phyloP scores from a whole-genome alignment of 2,797 vertebrate genomes.

The Antrozous pallidus region DNA sequence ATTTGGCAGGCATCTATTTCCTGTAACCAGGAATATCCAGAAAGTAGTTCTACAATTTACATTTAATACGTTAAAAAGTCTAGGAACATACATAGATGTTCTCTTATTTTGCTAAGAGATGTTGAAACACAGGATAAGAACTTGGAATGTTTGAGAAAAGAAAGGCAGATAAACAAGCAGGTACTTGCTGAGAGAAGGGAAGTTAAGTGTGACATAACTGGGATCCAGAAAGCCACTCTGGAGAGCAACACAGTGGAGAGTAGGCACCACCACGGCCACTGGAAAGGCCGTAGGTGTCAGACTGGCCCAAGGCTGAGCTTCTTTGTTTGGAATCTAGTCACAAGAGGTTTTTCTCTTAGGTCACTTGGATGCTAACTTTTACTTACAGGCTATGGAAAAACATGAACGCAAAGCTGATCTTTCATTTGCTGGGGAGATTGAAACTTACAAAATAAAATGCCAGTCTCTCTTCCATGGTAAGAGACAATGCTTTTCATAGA shows the following conservation, averaged over 20 bases:
- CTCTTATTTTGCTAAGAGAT: not conserved
- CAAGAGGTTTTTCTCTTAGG: not conserved
- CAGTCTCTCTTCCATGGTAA: not conserved
- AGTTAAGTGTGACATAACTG: not conserved
- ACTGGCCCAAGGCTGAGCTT: not conserved
- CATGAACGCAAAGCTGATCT: not conserved
- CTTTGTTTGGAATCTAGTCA: not conserved
- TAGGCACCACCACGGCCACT: not conserved
- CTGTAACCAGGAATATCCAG: constrained; percentile 24
- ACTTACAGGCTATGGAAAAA: not conserved
- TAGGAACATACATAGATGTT: not conserved
- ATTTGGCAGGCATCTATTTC: constrained; percentile 38
- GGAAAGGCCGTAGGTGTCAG: not conserved
- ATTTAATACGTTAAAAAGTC: not conserved
- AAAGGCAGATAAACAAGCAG: not conserved
- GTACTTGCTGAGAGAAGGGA: not conserved
- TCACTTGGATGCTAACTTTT: not conserved
- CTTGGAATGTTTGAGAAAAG: not conserved
- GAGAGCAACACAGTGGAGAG: not conserved
- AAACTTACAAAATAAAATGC: constrained; percentile 49
- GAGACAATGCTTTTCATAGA: no score
- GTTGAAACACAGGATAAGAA: not conserved
- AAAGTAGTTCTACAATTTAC: not conserved
- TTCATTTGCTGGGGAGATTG: constrained; percentile 19
- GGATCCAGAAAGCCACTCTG: not conserved